These are phyloP conservation scores for Eurytoma californica DNA, from an alignment of 2,888 invertebrate species.

Conservation along the genomic window DNA sequence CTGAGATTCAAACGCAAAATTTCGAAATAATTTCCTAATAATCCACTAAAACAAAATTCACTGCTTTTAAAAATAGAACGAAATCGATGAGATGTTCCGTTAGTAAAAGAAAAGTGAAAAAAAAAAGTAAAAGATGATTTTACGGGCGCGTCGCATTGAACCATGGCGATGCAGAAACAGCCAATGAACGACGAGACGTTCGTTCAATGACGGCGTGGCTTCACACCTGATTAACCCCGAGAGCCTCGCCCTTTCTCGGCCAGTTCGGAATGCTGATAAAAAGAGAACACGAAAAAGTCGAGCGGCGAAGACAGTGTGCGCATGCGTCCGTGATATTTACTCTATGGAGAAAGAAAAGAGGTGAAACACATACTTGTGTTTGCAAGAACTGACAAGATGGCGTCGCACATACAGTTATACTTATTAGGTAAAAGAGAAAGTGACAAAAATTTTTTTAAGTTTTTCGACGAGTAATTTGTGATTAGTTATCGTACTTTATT, in stretches of 20 bases:
- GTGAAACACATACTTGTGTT: not conserved
- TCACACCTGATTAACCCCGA: conserved; percentile 63
- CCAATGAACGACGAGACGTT: no score
- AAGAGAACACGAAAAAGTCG: not conserved
- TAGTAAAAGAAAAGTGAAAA: no score
- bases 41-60: no score
- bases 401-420: not conserved
- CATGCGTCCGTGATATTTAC: conserved; percentile 19
- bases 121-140: no score
- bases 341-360: conserved; percentile 5
- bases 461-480: no score
- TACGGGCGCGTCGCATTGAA: no score
- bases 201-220: conserved; percentile 58
- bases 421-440: not conserved
- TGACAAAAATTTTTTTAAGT: not conserved
- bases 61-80: no score
- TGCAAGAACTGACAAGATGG: conserved; percentile 29
- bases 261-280: not conserved
- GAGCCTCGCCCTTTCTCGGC: conserved; percentile 53
- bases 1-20: no score
- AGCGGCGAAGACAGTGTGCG: not conserved
- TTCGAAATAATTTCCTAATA: no score
- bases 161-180: no score
- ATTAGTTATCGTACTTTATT: no score
- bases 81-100: no score